Evolutionary conservation across 2,888 invertebrate genomes (phyloP), one percentile per base, ranked within the genome.

Genomic region (Drosophila melanocephala): DNA sequence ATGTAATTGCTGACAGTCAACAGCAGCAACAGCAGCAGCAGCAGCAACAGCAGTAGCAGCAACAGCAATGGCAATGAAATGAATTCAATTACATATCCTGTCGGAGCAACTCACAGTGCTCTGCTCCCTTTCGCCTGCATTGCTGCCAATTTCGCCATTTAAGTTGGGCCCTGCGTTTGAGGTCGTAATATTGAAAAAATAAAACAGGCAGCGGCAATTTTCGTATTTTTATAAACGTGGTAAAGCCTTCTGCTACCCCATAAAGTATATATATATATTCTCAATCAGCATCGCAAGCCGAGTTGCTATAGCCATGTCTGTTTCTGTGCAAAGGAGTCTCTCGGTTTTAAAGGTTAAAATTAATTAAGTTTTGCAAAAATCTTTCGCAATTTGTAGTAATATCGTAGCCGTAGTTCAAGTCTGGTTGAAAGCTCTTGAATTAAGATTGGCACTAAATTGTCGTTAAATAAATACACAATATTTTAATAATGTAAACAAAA

Each of bases 51-150:
- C 60, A 64, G 6, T 32, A 30, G 14, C 50, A 44, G n/a, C 39
- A 35, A n/a, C 39, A 32, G 44, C 42, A 57, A 33, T 28, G 47
- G 37, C 77, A 59, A 76, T 67, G 72, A 70, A 77, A 72, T 62
- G 67, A 77, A 77, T 79, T 79, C 67, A 81, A 79, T 79, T 81
- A 75, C 70, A 74, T 78, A 52, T 77, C 71, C 76, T 65, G 61
- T 56, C 50, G 51, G n/a, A 9, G 44, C 30, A 55, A 47, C 50
- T 30, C 22, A 14, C 59, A 30, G 57, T 26, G 44, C 6, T 1
- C 22, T 10, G 32, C 42, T 9, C 16, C 57, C 30, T 16, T 14
- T n/a, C 30, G 26, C 28, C 28, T 28, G 51, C 52, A 42, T 16
- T 32, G 57, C 42, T 58, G 57, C 14, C 30, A 7, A 57, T 14